A percentile compares a stretch with the other conserved stretches of the same genome.
These are phyloP conservation scores for Spisula solida DNA, from an alignment of 2,888 invertebrate species.

Conservation along the genomic window DNA sequence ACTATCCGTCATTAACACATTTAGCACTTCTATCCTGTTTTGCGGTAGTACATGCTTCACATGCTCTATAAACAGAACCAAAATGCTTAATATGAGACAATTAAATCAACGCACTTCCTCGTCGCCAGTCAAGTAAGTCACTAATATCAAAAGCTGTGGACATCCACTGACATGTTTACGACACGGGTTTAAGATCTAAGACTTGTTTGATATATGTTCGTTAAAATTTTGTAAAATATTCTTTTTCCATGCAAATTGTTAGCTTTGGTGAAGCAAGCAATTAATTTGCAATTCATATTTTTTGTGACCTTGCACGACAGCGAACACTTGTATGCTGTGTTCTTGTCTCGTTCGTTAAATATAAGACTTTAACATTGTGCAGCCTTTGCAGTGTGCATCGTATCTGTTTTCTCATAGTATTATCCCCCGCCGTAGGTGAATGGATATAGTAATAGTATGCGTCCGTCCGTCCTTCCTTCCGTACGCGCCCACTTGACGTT, in stretches of 20 bases:
- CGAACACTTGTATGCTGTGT: not conserved
- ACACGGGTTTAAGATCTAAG: slow-evolving; percentile 11
- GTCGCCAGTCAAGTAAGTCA: not conserved
- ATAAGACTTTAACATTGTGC: not conserved
- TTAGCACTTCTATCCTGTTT: no score
- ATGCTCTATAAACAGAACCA: no score
- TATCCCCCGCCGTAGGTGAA: no score
- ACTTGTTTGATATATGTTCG: not conserved
- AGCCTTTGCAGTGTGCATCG: not conserved
- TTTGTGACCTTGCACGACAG: not conserved
- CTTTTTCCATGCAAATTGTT: slow-evolving; percentile 10
- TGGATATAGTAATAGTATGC: no score
- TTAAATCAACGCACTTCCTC: slow-evolving; percentile 4
- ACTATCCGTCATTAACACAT: no score
- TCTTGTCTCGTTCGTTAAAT: not conserved
- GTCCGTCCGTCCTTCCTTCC: no score
- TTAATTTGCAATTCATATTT: slow-evolving; percentile 23
- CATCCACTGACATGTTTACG: not conserved
- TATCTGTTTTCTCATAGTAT: no score
- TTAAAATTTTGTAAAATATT: not conserved
- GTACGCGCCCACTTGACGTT: no score
- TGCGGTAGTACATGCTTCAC: no score
- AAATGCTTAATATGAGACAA: not conserved
- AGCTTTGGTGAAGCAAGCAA: not conserved
- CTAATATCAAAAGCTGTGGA: slow-evolving; percentile 1